Base-by-base conservation (phyloP, 2,797 vertebrate genomes). In the Clarias platycephalus region DNA sequence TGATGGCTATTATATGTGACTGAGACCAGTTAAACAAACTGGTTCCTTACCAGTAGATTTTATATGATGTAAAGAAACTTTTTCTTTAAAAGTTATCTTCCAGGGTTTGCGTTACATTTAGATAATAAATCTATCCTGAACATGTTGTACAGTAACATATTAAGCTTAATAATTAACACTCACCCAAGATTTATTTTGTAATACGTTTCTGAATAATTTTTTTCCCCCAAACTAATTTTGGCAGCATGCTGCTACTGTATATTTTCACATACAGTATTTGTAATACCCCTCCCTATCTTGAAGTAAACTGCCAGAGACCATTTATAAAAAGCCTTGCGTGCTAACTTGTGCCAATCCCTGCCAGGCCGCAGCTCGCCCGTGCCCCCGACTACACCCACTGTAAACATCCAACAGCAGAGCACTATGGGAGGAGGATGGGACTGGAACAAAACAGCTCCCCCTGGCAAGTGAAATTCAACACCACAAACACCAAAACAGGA, bases 341-440 rank as follows among this genome's bases (percentile, higher is more conserved):
- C 40, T 86, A 81, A 68, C 68, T 26, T 64, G 44, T 83, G 64
- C 40, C 58, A 26, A 34, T 81, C 62, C 18, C 18, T 74, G 82
- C 88, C 79, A 96, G 95, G 93, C 85, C 94, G 93, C 82, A 94
- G 93, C 88, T 96, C 95, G 24, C 95, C 95, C 0, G 93, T 92
- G 91, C 96, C 96, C 44, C 96, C 97, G 0, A 89, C 93, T 89
- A 96, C 95, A 24, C 97, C 97, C 28, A 96, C 96, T 0, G 97
- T 99, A 89, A 98, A 96, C 90, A 96, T 99, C 91, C 97, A 98
- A 85, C 97, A 98, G 86, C 96, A 96, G 88, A 98, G 97, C 84
- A 90, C 96, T 89, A 96, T 95, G 89, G 91, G 96, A 90, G 91
- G 96, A 90, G 93, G 95, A 4, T 98, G 98, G 98, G 97, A 98